These are phyloP conservation scores for Drosophila virilis DNA, from an alignment of 1,140 invertebrate species.

Conservation along the genomic window DNA sequence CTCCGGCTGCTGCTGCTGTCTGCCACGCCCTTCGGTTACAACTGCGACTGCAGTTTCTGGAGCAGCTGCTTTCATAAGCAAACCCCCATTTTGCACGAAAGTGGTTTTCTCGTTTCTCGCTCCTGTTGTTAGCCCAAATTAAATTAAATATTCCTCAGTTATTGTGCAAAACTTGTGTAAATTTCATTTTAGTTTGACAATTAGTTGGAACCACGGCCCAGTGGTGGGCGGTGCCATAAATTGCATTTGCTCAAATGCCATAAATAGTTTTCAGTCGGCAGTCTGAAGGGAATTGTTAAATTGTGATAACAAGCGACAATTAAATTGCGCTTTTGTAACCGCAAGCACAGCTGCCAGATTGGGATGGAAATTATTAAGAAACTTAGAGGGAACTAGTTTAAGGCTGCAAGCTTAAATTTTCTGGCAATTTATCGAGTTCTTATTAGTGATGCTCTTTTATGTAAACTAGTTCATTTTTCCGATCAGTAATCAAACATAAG, in stretches of 20 bases:
- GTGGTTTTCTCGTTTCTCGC: neutral
- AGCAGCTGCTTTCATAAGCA: constrained; percentile 23
- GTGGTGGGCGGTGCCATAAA: constrained; percentile 14
- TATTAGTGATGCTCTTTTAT: too few species aligned
- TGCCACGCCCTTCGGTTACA: neutral
- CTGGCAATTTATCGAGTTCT: too few species aligned
- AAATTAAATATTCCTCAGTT: constrained; percentile 56
- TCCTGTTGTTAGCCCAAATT: constrained; percentile 54
- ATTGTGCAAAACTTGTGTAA: constrained; percentile 49
- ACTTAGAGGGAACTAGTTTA: too few species aligned
- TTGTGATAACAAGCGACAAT: constrained; percentile 14
- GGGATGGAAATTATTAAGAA: neutral
- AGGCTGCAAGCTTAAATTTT: neutral
- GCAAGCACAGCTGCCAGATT: neutral
- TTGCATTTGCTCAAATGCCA: constrained; percentile 29
- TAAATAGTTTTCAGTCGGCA: constrained; percentile 11
- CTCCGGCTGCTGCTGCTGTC: constrained; percentile 16
- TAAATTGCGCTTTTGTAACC: constrained; percentile 12
- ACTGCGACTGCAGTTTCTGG: constrained; percentile 43
- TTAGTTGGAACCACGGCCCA: constrained; percentile 12
- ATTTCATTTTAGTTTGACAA: constrained; percentile 52
- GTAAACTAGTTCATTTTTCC: too few species aligned
- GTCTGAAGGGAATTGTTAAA: constrained; percentile 1
- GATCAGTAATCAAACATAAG: too few species aligned
- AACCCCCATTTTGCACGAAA: constrained; percentile 19